phyloP scores from a whole-genome alignment of 2,888 invertebrate species.

The Megalurothrips usitatus region DNA sequence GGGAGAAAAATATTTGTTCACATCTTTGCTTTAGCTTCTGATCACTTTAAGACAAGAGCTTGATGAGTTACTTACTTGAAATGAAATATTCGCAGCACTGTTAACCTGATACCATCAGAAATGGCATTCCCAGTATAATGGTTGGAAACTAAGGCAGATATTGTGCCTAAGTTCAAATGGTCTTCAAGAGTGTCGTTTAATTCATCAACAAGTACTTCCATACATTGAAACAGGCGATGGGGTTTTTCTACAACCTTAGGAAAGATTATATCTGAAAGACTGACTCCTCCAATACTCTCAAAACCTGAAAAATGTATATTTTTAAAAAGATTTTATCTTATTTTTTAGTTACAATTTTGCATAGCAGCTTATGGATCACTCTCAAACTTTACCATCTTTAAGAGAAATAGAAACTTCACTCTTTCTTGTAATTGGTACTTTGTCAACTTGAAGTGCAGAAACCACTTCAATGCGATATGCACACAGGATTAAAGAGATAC shows the following conservation, averaged over 20 bases:
- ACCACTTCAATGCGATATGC: slow-evolving; percentile 5
- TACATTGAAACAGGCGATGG: not conserved
- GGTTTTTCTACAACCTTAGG: not conserved
- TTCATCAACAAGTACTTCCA: not conserved
- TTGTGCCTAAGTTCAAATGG: not conserved
- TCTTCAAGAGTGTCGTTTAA: not conserved
- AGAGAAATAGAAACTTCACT: not conserved
- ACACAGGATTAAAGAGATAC: not conserved
- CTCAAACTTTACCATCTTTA: not conserved
- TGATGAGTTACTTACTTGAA: not conserved
- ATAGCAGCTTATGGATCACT: not conserved
- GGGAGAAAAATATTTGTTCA: not conserved
- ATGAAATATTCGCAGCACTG: not conserved
- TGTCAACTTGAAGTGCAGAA: not conserved
- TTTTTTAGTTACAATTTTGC: not conserved
- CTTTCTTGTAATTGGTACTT: not conserved
- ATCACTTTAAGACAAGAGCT: not conserved
- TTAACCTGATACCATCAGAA: not conserved
- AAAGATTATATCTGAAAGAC: not conserved
- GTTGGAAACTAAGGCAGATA: not conserved
- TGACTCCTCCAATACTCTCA: not conserved
- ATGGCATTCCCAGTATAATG: not conserved
- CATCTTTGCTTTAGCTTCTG: not conserved
- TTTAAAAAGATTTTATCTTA: not conserved
- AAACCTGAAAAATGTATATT: not conserved